phyloP scores from a whole-genome alignment of 2,888 invertebrate genomes.

The Pogonocherus hispidulus region DNA sequence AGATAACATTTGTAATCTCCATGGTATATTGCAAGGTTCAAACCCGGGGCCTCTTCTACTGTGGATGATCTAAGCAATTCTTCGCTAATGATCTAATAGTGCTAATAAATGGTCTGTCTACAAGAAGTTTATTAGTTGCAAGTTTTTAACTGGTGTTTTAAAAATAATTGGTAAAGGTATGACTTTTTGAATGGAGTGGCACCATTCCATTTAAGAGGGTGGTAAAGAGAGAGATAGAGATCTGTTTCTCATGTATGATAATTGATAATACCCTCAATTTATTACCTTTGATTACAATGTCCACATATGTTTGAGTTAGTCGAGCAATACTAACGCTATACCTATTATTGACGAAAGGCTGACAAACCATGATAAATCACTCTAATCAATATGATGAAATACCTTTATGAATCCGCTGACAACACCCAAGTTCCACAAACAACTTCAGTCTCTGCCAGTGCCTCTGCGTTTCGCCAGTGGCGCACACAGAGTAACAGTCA shows the following conservation, averaged over 20 bases:
- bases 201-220: no score
- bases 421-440: not conserved
- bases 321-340: not conserved
- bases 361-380: slow-evolving; percentile 28
- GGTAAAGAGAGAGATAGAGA: no score
- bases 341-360: not conserved
- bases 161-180: no score
- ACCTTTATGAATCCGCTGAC: slow-evolving; percentile 11
- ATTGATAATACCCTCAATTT: slow-evolving; percentile 11
- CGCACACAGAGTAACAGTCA: not conserved
- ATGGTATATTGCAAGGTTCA: no score
- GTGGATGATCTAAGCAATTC: no score
- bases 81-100: no score
- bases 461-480: not conserved
- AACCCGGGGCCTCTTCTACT: no score
- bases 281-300: slow-evolving; percentile 17
- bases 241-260: slow-evolving; percentile 4
- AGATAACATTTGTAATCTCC: no score
- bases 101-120: no score
- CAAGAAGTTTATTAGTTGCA: no score
- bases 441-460: not conserved
- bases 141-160: no score
- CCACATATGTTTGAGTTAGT: slow-evolving; percentile 21
- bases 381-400: slow-evolving; percentile 19
- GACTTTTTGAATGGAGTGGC: no score